Evolutionary conservation across 1,140 invertebrate genomes (phyloP).

Genomic region (Harlomillsia oculata): DNA sequence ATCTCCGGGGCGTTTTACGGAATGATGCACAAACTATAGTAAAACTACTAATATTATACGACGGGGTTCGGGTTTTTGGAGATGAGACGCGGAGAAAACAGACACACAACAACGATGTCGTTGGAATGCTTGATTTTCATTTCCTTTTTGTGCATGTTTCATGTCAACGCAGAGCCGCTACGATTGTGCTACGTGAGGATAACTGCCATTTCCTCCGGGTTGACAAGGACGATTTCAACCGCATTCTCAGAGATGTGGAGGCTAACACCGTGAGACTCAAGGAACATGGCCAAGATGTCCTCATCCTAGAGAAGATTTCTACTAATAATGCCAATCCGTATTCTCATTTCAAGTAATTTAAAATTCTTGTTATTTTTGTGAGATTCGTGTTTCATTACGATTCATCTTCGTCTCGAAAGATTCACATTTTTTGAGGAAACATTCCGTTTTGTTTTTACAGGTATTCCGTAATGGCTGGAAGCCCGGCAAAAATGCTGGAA

Average conservation of each 20-base stretch:
- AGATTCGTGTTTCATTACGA: background rate
- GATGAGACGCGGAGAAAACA: background rate
- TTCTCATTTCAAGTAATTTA: constrained; percentile 51
- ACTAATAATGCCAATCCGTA: constrained; percentile 43
- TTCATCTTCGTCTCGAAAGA: background rate
- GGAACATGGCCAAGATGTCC: constrained; percentile 76
- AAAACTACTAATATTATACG: too few species aligned
- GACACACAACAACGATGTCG: background rate
- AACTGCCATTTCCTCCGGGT: constrained; percentile 77
- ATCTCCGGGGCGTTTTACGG: too few species aligned
- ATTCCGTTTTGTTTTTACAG: constrained; percentile 42
- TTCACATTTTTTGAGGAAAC: background rate
- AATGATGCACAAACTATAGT: too few species aligned
- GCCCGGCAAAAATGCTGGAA: constrained; percentile 77
- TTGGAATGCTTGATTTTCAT: background rate
- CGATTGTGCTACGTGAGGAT: constrained; percentile 70
- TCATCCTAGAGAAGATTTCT: constrained; percentile 68
- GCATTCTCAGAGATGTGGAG: constrained; percentile 73
- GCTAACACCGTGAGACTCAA: constrained; percentile 78
- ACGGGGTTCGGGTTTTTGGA: background rate
- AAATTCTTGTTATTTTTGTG: background rate
- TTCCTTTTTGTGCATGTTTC: constrained; percentile 2
- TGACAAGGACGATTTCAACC: constrained; percentile 80
- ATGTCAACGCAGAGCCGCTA: constrained; percentile 58
- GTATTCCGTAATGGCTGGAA: constrained; percentile 81